A percentile compares a stretch with the other conserved stretches of the same genome.
phyloP scores from a whole-genome alignment of 2,797 vertebrate genomes.

The Sebastiscus albofasciatus region DNA sequence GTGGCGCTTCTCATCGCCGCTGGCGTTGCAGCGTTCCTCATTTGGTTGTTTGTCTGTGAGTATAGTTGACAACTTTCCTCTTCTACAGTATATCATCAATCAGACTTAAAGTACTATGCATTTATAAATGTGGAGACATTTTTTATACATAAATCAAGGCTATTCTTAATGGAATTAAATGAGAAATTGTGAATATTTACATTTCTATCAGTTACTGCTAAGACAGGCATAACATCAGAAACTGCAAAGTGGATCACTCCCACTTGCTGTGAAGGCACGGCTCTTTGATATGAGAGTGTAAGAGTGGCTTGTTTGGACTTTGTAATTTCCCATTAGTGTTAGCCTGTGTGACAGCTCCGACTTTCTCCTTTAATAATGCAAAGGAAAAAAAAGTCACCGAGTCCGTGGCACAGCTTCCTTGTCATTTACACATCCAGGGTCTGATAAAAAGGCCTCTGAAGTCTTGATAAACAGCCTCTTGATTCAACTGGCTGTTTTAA shows the following conservation, averaged over 20 bases:
- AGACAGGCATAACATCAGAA: constrained; percentile 39
- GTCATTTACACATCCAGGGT: constrained; percentile 43
- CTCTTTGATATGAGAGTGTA: constrained; percentile 56
- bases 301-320: constrained; percentile 68
- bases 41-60: constrained; percentile 83
- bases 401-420: constrained; percentile 44
- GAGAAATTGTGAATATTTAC: constrained; percentile 36
- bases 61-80: neutral
- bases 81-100: neutral
- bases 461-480: constrained; percentile 62
- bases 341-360: constrained; percentile 55
- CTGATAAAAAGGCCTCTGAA: constrained; percentile 63
- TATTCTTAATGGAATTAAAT: constrained; percentile 26
- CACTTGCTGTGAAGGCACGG: constrained; percentile 47
- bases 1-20: constrained; percentile 65
- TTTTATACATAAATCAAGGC: constrained; percentile 15
- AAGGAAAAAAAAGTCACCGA: constrained; percentile 51
- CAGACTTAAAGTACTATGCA: neutral
- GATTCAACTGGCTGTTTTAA: constrained; percentile 59
- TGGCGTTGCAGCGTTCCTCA: constrained; percentile 72
- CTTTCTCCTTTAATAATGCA: constrained; percentile 65
- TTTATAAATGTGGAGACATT: constrained; percentile 3
- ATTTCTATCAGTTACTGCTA: constrained; percentile 28
- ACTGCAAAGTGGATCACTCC: constrained; percentile 52
- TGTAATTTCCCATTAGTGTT: constrained; percentile 73